phyloP scores from a whole-genome alignment of 1,140 invertebrate species.

The Pararge aegeria region DNA sequence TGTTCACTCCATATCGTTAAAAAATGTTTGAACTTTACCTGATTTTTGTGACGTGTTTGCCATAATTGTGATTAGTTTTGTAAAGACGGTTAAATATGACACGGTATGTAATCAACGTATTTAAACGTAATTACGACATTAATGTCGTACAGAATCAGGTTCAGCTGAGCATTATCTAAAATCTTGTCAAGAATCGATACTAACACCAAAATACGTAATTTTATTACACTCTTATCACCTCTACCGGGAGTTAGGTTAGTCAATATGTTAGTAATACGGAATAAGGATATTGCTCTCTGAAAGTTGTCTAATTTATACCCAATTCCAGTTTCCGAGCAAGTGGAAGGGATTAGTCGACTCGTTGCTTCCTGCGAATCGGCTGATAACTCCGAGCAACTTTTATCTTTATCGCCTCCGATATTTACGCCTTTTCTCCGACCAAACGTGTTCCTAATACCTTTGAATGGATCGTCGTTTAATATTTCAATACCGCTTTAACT shows the following conservation, averaged over 20 bases:
- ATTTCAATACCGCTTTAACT: neutral
- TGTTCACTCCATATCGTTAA: too few relatives aligned
- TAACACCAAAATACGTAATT: neutral
- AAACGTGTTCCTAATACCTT: conserved; percentile 12
- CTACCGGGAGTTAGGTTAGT: neutral
- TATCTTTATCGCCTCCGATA: conserved; percentile 38
- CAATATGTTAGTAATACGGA: conserved; percentile 1
- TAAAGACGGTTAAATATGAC: too few relatives aligned
- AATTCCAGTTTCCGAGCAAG: conserved; percentile 34
- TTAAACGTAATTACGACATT: too few relatives aligned
- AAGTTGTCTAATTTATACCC: conserved; percentile 64
- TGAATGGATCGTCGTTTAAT: conserved; percentile 3
- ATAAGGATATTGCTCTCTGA: conserved; percentile 58
- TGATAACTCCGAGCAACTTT: conserved; percentile 40
- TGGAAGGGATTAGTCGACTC: conserved; percentile 46
- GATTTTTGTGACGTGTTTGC: too few relatives aligned
- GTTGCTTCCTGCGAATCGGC: conserved; percentile 37
- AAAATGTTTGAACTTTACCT: too few relatives aligned
- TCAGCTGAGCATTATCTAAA: too few relatives aligned
- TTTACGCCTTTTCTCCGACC: conserved; percentile 31
- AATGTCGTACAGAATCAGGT: too few relatives aligned
- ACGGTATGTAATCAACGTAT: too few relatives aligned
- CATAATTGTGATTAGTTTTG: too few relatives aligned
- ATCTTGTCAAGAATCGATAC: too few relatives aligned
- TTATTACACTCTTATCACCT: neutral